Percentiles rank a stretch among this genome's conserved stretches.
Conservation (phyloP, 2,797 vertebrate species). For the Hyperoplus lanceolatus region DNA sequence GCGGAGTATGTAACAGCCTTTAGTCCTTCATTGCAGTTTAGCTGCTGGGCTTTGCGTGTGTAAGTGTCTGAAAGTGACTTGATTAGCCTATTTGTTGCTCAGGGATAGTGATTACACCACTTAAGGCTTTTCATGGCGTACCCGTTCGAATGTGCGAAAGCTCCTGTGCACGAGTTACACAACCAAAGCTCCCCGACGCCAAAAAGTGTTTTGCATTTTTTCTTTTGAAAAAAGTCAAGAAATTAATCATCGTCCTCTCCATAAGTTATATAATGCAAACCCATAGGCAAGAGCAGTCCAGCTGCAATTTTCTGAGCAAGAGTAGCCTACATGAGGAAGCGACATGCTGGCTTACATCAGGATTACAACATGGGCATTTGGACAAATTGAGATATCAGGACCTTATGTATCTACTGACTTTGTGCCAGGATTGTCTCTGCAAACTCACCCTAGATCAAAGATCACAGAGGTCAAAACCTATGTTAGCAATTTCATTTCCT, state of each 20-base stretch:
- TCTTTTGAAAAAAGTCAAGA: conserved; percentile 16
- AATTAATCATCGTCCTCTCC: conserved; percentile 52
- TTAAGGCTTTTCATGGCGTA: conserved; percentile 37
- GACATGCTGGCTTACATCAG: conserved; percentile 75
- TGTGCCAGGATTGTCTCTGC: conserved; percentile 55
- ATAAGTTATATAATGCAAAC: conserved; percentile 69
- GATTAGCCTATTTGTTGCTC: conserved; percentile 52
- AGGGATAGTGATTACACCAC: conserved; percentile 58
- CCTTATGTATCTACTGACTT: conserved; percentile 67
- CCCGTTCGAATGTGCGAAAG: conserved; percentile 31
- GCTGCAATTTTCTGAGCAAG: conserved; percentile 63
- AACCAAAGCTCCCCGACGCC: conserved; percentile 21
- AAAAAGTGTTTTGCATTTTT: conserved; percentile 42
- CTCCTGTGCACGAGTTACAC: conserved; percentile 44
- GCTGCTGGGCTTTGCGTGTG: conserved; percentile 8
- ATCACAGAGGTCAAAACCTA: conserved; percentile 29
- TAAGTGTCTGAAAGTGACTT: conserved; percentile 56
- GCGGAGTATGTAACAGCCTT: too few species aligned
- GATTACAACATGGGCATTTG: conserved; percentile 76
- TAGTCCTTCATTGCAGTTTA: not conserved
- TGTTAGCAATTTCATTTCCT: conserved; percentile 23
- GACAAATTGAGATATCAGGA: conserved; percentile 71
- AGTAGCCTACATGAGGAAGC: conserved; percentile 55
- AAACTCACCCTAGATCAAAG: conserved; percentile 31
- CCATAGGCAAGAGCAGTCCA: conserved; percentile 44